Conservation (phyloP, 2,888 invertebrate species). For the Suillia variegata region DNA sequence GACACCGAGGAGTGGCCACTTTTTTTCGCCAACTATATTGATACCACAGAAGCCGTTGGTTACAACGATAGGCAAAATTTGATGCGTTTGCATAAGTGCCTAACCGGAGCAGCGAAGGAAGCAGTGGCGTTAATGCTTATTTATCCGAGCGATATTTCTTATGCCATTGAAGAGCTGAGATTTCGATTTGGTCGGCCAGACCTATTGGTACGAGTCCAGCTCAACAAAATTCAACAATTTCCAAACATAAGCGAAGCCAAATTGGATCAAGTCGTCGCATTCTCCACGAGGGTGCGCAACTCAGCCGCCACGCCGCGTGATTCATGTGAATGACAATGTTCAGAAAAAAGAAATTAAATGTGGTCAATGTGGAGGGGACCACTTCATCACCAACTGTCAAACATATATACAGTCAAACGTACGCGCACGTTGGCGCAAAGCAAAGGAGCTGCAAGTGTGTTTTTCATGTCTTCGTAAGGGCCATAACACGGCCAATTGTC, state of each 20-base stretch:
- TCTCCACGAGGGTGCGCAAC: slow-evolving; percentile 20
- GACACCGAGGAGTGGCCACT: slow-evolving; percentile 25
- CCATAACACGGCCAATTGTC: background rate
- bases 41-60: slow-evolving; percentile 18
- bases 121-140: slow-evolving; percentile 22
- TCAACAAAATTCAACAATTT: slow-evolving; percentile 16
- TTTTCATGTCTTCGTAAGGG: background rate
- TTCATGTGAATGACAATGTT: slow-evolving; percentile 1
- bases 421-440: slow-evolving; percentile 12
- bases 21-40: slow-evolving; percentile 18
- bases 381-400: slow-evolving; percentile 2
- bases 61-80: no score
- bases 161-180: slow-evolving; percentile 10
- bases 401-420: background rate
- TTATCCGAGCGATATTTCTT: slow-evolving; percentile 5
- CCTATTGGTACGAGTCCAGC: slow-evolving; percentile 17
- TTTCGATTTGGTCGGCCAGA: slow-evolving; percentile 24
- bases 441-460: slow-evolving; percentile 2
- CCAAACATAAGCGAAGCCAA: slow-evolving; percentile 7
- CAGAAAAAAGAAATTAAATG: background rate
- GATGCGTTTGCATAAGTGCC: slow-evolving; percentile 18
- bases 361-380: slow-evolving; percentile 6
- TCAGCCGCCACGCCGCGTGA: slow-evolving; percentile 8
- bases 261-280: slow-evolving; percentile 19
- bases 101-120: slow-evolving; percentile 17